Evolutionary conservation across 1,140 invertebrate genomes (phyloP).

Genomic region (Caenorhabditis brenneri): DNA sequence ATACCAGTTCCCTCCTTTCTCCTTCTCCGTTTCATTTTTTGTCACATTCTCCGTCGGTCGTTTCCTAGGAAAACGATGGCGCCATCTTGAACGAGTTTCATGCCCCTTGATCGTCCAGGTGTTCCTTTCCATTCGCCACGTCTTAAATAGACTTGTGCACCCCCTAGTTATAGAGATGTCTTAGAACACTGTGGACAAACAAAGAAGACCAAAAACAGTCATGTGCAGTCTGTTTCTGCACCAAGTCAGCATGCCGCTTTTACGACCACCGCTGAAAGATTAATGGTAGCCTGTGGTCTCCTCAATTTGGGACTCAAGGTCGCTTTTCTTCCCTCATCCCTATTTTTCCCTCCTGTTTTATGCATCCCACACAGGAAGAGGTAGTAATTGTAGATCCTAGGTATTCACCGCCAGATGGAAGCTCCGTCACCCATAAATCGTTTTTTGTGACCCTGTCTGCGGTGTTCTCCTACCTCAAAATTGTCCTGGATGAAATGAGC

Average conservation of each 20-base stretch:
- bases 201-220: background rate
- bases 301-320: constrained; percentile 40
- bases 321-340: background rate
- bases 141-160: background rate
- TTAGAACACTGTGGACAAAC: background rate
- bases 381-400: constrained; percentile 15
- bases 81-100: background rate
- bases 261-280: constrained; percentile 32
- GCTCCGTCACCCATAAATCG: background rate
- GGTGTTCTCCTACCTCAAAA: background rate
- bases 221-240: constrained; percentile 36
- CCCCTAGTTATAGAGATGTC: background rate
- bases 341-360: background rate
- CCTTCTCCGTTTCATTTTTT: background rate
- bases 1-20: background rate
- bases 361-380: background rate
- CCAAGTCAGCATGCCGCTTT: background rate
- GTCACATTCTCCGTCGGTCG: background rate
- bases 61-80: background rate
- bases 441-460: background rate
- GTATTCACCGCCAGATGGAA: background rate
- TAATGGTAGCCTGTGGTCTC: constrained; percentile 34
- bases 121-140: background rate
- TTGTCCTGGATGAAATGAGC: background rate
- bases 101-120: background rate